Evolutionary conservation across 2,113 vertebrate species (phyloP), one percentile per base, ranked within the genome.

Genomic region (Elephantulus edwardii): DNA sequence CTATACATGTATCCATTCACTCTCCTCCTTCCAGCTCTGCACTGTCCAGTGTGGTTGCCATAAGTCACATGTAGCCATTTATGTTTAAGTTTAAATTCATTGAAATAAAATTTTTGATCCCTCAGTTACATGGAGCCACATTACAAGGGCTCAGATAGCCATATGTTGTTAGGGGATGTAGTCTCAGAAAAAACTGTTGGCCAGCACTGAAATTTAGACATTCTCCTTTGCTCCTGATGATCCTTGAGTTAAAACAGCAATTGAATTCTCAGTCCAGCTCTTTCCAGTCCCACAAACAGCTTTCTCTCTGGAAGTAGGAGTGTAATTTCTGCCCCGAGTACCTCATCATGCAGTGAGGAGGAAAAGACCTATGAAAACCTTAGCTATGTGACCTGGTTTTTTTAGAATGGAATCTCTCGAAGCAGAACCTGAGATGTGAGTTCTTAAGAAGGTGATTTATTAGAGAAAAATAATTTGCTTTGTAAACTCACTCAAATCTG

Each of bases 291-390:
- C 71, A 62, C 72, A 64, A 40, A 60, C 50, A 92, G 62, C 77
- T 88, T 86, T 83, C 68, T 82, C 78, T 89, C 54, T 64, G 62
- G 38, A 88, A 93, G 42, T 60, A 28, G 68, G 52, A 76, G 52
- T 1, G 2, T 80, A 26, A 71, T 88, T 90, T 91, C 66, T 68
- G 38, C 83, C 80, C 46, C 62, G 12, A 76, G 52, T 80, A 60
- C 90, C 76, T 79, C 64, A 26, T 2, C 6, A 82, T 81, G 72
- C 62, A n/a, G n/a, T 1, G n/a, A 12, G 38, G 66, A 71, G 10
- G 4, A 56, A 26, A 64, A 46, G 77, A n/a, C 16, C 56, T 10
- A 22, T 44, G 58, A 42, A 78, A 87, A 33, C n/a, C 76, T 76
- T 40, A 70, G 58, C 60, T 58, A 22, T 52, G 44, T 40, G 56